Base-by-base conservation (phyloP, 2,888 invertebrate genomes). In the Mantis religiosa region DNA sequence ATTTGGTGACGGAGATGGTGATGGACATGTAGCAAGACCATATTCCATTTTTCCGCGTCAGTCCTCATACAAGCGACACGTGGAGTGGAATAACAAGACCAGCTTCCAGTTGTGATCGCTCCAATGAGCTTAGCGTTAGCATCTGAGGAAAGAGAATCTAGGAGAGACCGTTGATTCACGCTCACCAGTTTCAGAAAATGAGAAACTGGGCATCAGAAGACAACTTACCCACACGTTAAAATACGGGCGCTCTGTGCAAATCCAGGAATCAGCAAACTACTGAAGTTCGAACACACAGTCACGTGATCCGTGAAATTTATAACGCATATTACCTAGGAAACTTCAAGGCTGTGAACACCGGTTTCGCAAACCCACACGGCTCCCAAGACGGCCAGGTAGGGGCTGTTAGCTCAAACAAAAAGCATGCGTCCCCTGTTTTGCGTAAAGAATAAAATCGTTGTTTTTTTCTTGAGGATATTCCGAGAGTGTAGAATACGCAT, bases 261-360 rank as follows among this genome's bases (percentile, higher is more conserved):
- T 71, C 25, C 54, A 6, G 20, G 25, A 71, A 71, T 71, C 25
- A 20, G 54, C 54, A 25, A 71, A 71, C 54, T 71, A 28, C 87
- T 34, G 41, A 87, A 82, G 82, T 87, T 87, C 82, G 87, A 30
- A 87, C 41, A 82, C 81, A 30, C 82, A 34, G 25, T 34, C 82
- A 82, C 87, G 34, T 87, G 87, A 87, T 28, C 28, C 87, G 81
- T 87, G 87, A 87, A 87, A 87, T 87, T 41, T 34, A n/a, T 28
- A 71, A 71, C 54, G 28, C 14, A 85, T 15, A 27, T 14, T 81
- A 81, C 82, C 82, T 87, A 87, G 87, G 87, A 82, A 71, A 87
- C 2, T 82, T 25, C 82, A 87, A 15, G 34, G 41, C 30, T 3
- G 34, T 87, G 34, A 82, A 14, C 34, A 28, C 81, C n/a, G 34